Percentiles rank a stretch among this genome's conserved stretches.
phyloP scores from a whole-genome alignment of 2,888 invertebrate genomes.

The Toxonevra muliebris region DNA sequence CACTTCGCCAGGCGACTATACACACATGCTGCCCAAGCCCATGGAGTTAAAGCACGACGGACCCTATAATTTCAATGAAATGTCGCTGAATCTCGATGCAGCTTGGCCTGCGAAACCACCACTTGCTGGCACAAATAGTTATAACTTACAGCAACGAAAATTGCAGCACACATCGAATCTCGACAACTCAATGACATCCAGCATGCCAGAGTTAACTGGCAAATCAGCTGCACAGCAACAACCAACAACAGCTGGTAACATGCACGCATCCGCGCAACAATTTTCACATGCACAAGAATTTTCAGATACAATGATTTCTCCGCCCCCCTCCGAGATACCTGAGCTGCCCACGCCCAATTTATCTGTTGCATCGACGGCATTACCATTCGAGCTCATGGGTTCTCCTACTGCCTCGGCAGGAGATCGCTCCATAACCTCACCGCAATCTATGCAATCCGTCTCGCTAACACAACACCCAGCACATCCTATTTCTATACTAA shows the following conservation, averaged over 20 bases:
- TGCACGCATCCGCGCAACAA: slow-evolving; percentile 44
- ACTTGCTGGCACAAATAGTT: slow-evolving; percentile 54
- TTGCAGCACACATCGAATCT: slow-evolving; percentile 58
- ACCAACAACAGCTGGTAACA: slow-evolving; percentile 34
- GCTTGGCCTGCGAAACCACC: slow-evolving; percentile 67
- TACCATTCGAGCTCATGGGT: slow-evolving; percentile 60
- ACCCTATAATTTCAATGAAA: slow-evolving; percentile 70
- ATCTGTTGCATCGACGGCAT: slow-evolving; percentile 68
- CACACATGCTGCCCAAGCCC: slow-evolving; percentile 55
- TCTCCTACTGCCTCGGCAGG: slow-evolving; percentile 59
- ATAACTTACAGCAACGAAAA: slow-evolving; percentile 56
- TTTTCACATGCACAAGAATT: slow-evolving; percentile 47
- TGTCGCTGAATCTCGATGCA: slow-evolving; percentile 68
- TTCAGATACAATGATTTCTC: slow-evolving; percentile 46
- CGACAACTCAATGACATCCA: slow-evolving; percentile 65
- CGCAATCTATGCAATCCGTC: slow-evolving; percentile 54
- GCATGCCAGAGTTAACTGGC: slow-evolving; percentile 70
- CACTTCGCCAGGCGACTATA: slow-evolving; percentile 61
- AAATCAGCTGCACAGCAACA: slow-evolving; percentile 42
- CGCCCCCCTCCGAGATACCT: slow-evolving; percentile 53
- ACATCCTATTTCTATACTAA: slow-evolving; percentile 58
- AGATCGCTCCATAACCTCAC: slow-evolving; percentile 58
- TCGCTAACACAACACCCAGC: slow-evolving; percentile 45
- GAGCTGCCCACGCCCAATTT: slow-evolving; percentile 66
- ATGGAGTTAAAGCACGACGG: slow-evolving; percentile 59